Base-by-base conservation (phyloP, 2,888 invertebrate genomes). In the Caenorhabditis sp. region DNA sequence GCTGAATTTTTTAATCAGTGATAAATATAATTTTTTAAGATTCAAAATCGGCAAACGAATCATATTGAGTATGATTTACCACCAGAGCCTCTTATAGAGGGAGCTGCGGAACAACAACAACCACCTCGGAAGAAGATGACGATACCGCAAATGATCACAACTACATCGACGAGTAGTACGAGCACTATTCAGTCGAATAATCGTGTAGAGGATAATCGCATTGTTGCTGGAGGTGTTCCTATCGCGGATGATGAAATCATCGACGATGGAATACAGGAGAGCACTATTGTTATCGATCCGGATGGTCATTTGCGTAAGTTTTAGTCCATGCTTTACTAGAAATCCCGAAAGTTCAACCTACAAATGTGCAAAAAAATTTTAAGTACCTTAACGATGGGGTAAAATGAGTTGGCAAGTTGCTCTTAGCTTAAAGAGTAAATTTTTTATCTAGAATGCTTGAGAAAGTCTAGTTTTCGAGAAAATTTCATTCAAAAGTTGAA, bases 191-290 rank as follows among this genome's bases (percentile, higher is more conserved):
- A 52, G 21, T 52, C 52, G 20, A 52, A 20, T 23, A 52, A 52
- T 52, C 20, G 52, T 21, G 52, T 52, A 21, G 52, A 52, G 21
- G 52, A 36, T 21, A 36, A 64, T 26, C 53, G 54, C n/a, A 52
- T 67, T 21, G 36, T 63, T 1, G 50, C 57, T 10, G 63, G 63
- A 1, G 54, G 49, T 7, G 65, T 63, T n/a, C 72, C 67, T 10
- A 58, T 68, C 12, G 67, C 50, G 1, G 81, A 78, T 8, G 80
- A 80, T 31, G 71, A 78, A 4, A 77, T 81, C 12, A 73, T 81
- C 31, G 72, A 79, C 27, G 78, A 78, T 38, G 64, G 76, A 21
- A 63, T 76, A 14, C 72, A 66, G 52, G 76, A 76, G 52, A 63
- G 62, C 4, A 69, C 76, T 10, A 59, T 76, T 7, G 73, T 76